Conservation (phyloP, 2,797 vertebrate genomes). For the Tolypeutes matacus region DNA sequence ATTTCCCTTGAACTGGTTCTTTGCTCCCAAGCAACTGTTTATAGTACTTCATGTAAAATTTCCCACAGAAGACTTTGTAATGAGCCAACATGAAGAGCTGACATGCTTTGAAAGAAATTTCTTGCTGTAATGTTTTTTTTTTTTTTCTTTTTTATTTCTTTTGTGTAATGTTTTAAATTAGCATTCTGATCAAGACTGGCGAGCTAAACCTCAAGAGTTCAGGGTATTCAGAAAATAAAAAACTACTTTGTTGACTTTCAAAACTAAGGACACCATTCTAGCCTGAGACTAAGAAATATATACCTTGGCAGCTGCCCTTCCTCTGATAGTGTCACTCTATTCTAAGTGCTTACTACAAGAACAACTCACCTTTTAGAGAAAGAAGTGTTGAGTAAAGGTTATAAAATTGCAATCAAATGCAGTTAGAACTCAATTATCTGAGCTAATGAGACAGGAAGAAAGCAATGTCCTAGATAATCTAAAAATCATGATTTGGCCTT, state of each 20-base stretch:
- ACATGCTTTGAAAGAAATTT: slow-evolving; percentile 53
- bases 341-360: not conserved
- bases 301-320: not conserved
- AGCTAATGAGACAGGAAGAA: slow-evolving; percentile 40
- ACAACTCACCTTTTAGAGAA: slow-evolving; percentile 40
- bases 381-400: slow-evolving; percentile 15
- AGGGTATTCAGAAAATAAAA: not conserved
- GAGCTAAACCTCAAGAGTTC: slow-evolving; percentile 39
- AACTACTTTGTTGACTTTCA: slow-evolving; percentile 36
- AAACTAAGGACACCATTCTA: slow-evolving; percentile 10
- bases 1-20: slow-evolving; percentile 33
- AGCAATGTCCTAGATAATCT: slow-evolving; percentile 6
- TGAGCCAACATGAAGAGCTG: slow-evolving; percentile 48
- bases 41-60: slow-evolving; percentile 59
- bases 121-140: slow-evolving; percentile 53
- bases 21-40: slow-evolving; percentile 40
- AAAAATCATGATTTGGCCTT: slow-evolving; percentile 60
- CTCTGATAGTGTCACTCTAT: slow-evolving; percentile 9
- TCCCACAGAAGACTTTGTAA: slow-evolving; percentile 30
- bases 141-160: too few relatives aligned
- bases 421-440: slow-evolving; percentile 52
- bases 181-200: slow-evolving; percentile 57
- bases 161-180: slow-evolving; percentile 67
- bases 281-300: not conserved
- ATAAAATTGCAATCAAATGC: slow-evolving; percentile 30